These are phyloP conservation scores for Lepidocyrtoides sp. DNA, from an alignment of 2,888 invertebrate genomes.

Conservation along the genomic window DNA sequence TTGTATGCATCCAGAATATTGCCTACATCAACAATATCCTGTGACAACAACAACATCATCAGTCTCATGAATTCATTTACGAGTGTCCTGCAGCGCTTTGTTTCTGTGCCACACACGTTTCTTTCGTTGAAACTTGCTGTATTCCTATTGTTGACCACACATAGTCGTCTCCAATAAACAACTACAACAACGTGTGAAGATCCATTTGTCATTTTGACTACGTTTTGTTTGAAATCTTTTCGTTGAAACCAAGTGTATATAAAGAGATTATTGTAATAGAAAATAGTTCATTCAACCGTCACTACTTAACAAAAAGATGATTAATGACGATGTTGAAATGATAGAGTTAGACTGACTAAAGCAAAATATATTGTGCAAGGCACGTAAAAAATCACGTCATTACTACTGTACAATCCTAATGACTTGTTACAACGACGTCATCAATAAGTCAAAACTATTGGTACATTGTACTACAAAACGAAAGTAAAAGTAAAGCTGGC, in stretches of 20 bases:
- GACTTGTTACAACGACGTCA: slow-evolving; percentile 31
- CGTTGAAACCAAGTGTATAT: slow-evolving; percentile 9
- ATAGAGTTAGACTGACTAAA: slow-evolving; percentile 34
- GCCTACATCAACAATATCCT: slow-evolving; percentile 29
- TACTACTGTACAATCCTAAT: slow-evolving; percentile 36
- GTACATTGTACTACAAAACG: slow-evolving; percentile 16
- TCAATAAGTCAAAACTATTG: slow-evolving; percentile 42
- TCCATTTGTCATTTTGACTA: slow-evolving; percentile 45
- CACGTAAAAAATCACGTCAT: neutral
- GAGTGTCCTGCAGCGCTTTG: slow-evolving; percentile 55
- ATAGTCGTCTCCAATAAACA: slow-evolving; percentile 11
- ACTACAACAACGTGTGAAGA: slow-evolving; percentile 37
- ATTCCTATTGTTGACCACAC: slow-evolving; percentile 42
- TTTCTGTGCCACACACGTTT: slow-evolving; percentile 58
- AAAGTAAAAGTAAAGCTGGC: slow-evolving; percentile 46
- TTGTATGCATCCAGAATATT: slow-evolving; percentile 36
- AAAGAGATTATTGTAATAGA: slow-evolving; percentile 49
- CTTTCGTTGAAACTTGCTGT: neutral
- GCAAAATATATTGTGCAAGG: slow-evolving; percentile 31
- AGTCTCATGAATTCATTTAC: slow-evolving; percentile 50
- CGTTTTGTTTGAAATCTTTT: slow-evolving; percentile 49
- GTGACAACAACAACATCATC: slow-evolving; percentile 26
- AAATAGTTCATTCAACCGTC: slow-evolving; percentile 55
- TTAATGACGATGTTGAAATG: slow-evolving; percentile 58
- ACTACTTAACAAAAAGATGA: slow-evolving; percentile 54